phyloP scores from a whole-genome alignment of 1,140 invertebrate species.

The Drosophila mojavensis region DNA sequence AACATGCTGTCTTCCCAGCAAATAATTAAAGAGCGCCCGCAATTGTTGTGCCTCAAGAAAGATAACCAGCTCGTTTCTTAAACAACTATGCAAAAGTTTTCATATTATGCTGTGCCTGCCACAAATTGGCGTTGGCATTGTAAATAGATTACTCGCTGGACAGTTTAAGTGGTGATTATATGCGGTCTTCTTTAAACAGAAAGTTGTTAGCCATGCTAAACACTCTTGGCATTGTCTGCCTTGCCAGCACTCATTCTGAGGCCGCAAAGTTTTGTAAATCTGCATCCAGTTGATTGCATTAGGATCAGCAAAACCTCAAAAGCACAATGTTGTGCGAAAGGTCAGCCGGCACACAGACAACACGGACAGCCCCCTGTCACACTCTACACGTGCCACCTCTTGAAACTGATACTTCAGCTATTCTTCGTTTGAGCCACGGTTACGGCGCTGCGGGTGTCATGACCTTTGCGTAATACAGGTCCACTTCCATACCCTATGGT shows the following conservation, averaged over 20 bases:
- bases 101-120: constrained; percentile 12
- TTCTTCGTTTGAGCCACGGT: too few species aligned
- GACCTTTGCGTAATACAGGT: background rate
- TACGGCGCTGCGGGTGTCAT: background rate
- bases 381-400: too few species aligned
- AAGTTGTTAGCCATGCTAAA: constrained; percentile 18
- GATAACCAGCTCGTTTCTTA: background rate
- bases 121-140: constrained; percentile 27
- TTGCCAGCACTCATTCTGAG: background rate
- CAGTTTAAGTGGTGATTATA: constrained; percentile 43
- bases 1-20: background rate
- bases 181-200: constrained; percentile 23
- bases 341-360: background rate
- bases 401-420: background rate
- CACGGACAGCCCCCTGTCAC: background rate
- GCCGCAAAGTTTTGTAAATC: background rate
- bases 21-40: constrained; percentile 9
- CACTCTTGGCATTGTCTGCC: background rate
- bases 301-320: background rate
- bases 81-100: constrained; percentile 14
- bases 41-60: background rate
- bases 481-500: background rate
- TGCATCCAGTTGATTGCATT: constrained; percentile 1
- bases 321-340: background rate
- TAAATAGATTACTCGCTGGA: constrained; percentile 38